phyloP scores from a whole-genome alignment of 2,797 vertebrate genomes.

The Lophura swinhoii region DNA sequence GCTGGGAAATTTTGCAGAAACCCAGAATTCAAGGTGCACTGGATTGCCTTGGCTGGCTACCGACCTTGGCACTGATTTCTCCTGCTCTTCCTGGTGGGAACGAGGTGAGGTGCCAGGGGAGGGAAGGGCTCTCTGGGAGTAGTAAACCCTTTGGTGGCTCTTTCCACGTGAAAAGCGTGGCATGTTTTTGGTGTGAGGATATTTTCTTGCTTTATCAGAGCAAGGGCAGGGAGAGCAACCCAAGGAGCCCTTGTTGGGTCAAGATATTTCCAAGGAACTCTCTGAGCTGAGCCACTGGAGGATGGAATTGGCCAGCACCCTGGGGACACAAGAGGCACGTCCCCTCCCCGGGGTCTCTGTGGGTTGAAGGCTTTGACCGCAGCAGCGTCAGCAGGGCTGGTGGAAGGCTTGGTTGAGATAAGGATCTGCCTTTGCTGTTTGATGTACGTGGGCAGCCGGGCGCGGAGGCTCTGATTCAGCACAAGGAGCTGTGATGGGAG shows the following conservation, averaged over 20 bases:
- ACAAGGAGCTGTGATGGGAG: neutral
- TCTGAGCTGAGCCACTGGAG: neutral
- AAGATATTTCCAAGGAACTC: neutral
- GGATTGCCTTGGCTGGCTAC: conserved; percentile 13
- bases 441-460: neutral
- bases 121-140: neutral
- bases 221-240: neutral
- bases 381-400: neutral
- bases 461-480: neutral
- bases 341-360: neutral
- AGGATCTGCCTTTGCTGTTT: neutral
- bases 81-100: neutral
- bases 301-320: neutral
- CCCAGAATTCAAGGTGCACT: neutral
- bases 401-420: neutral
- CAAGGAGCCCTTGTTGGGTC: neutral
- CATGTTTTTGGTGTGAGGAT: fast-evolving
- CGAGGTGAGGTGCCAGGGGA: neutral
- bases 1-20: conserved; percentile 43
- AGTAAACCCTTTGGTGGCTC: neutral
- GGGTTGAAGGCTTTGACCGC: neutral
- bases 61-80: neutral
- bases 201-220: neutral
- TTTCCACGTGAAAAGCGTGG: neutral
- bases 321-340: neutral